Evolutionary conservation across 2,888 invertebrate species (phyloP), one percentile per base, ranked within the genome.

Genomic region (Amiota mariae): DNA sequence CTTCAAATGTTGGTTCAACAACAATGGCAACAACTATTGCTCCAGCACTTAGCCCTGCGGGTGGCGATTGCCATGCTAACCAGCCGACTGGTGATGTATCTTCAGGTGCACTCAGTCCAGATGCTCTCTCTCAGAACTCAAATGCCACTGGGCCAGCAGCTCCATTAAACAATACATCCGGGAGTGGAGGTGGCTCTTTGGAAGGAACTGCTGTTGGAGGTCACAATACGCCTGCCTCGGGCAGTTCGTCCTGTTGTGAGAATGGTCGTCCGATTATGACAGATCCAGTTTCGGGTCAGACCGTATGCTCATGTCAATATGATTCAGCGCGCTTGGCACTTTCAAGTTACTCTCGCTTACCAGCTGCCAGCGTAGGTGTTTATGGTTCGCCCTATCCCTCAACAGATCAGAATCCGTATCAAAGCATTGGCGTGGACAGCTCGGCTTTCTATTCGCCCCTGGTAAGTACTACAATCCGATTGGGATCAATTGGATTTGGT

Each of bases 361-460:
- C 94, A 77, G 93, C 95, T 81, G 94, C 95, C 70, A 94, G 95
- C 56, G 94, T 94, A 71, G 93, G 94, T 70, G 95, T 96, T 82
- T 96, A 97, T 90, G 95, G 96, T 77, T 92, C 96, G 71, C 96
- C 97, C 15, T 96, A 97, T 90, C 96, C 96, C 72, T 95, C 96
- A 81, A 95, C 95, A 75, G 97, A 97, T 89, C 97, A 97, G 91
- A 96, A 96, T 89, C 96, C 97, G 59, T 97, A 97, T 89, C 96
- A 96, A 68, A 96, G 96, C 90, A 97, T 97, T 91, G 96, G 96
- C 75, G 95, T 96, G 86, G 97, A 97, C 89, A 97, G 97, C 88
- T 97, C 97, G 70, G 97, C 97, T 73, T 98, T 98, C 91, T 97
- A 97, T 91, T 96, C 97, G 78, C 97, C 97, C 82, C 90, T 98